These are phyloP conservation scores for Pseudeuparius sepicola DNA, from an alignment of 2,888 invertebrate species.

Conservation along the genomic window DNA sequence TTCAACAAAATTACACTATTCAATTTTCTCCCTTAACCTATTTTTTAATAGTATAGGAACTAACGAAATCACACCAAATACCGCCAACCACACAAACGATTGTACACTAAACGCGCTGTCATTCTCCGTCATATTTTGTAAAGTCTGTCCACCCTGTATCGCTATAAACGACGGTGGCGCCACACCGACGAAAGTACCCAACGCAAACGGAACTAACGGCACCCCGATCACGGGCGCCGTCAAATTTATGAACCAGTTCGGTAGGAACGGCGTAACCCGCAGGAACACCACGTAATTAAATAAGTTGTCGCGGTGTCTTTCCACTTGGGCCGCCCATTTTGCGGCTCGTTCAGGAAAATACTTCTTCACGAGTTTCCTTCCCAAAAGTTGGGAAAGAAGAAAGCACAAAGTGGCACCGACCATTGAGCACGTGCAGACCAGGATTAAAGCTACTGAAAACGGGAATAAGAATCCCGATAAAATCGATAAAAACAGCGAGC, in stretches of 20 bases:
- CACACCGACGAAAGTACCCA: constrained; percentile 94
- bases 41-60: constrained; percentile 81
- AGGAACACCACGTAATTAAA: constrained; percentile 95
- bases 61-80: constrained; percentile 75
- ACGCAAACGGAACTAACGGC: constrained; percentile 80
- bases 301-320: constrained; percentile 77
- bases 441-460: constrained; percentile 75
- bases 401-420: constrained; percentile 94
- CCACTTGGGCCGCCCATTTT: constrained; percentile 76
- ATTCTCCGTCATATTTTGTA: constrained; percentile 84
- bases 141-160: constrained; percentile 94
- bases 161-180: constrained; percentile 96
- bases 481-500: constrained; percentile 94
- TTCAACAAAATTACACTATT: too few relatives aligned
- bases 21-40: constrained; percentile 40
- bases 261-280: constrained; percentile 92
- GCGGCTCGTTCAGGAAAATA: constrained; percentile 83
- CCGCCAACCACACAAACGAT: constrained; percentile 65
- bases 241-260: constrained; percentile 99
- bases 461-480: constrained; percentile 94
- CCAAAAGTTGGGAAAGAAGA: constrained; percentile 81
- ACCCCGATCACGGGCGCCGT: constrained; percentile 95
- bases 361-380: constrained; percentile 70
- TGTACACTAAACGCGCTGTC: constrained; percentile 82
- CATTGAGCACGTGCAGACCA: constrained; percentile 92